Evolutionary conservation across 2,888 invertebrate genomes (phyloP), one percentile per base, ranked within the genome.

Genomic region (Spicauda simplicius): DNA sequence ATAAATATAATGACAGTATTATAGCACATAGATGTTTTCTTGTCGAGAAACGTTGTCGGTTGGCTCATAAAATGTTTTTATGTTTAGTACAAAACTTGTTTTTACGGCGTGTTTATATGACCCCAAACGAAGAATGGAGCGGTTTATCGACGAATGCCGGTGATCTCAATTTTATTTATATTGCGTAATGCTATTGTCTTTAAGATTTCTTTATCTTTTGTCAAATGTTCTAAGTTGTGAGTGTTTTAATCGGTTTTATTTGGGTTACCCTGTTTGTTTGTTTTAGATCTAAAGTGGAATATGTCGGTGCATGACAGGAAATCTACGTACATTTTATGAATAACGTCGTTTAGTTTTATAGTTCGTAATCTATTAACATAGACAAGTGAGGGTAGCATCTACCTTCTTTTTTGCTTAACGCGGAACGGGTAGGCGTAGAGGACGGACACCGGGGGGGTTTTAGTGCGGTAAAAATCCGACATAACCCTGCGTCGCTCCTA

Each of bases 51-150:
- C 65, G 53, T 60, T 78, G 60, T 55, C 55, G 55, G 48, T 60
- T 60, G 78, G 74, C 74, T 73, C 84, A 82, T 87, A 87, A 88
- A 89, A 82, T 73, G 74, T 76, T 86, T 86, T 89, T 88, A 90
- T 84, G 81, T 82, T 80, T 82, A 81, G 83, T 85, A 86, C 85
- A 84, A 85, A 86, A 87, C 85, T 88, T 88, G 82, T 81, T 87
- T 89, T 91, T 90, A 91, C 83, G 76, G 80, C 81, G 82, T 87
- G 88, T 90, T 90, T 90, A 90, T 88, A 85, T 82, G 83, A 76
- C 77, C 72, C 72, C 77, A 74, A 76, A 75, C 80, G 80, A 82
- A 82, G 83, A 83, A 86, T 82, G 76, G 79, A 79, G 74, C 76
- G 79, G 75, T 77, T 78, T 82, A 81, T 85, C 80, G 77, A 79